phyloP scores from a whole-genome alignment of 1,140 invertebrate species.

The Chrysoperla carnea region DNA sequence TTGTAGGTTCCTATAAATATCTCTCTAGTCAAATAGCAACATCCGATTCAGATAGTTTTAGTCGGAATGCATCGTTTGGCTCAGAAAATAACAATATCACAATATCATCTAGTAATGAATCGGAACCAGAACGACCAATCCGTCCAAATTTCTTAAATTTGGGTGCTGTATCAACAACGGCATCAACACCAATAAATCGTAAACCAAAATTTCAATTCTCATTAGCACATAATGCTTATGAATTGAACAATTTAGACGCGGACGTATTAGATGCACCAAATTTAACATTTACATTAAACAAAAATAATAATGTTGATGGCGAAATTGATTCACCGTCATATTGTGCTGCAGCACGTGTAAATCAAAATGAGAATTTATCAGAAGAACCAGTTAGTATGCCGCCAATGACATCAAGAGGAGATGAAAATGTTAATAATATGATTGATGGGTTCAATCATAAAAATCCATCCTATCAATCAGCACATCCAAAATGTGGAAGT shows the following conservation, averaged over 20 bases:
- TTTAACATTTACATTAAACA: slow-evolving; percentile 16
- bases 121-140: slow-evolving; percentile 13
- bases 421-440: slow-evolving; percentile 13
- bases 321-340: not conserved
- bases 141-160: slow-evolving; percentile 32
- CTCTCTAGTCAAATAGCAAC: slow-evolving; percentile 7
- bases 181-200: slow-evolving; percentile 18
- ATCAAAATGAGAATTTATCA: slow-evolving; percentile 22
- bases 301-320: slow-evolving; percentile 10
- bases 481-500: slow-evolving; percentile 34
- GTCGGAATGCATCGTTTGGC: not conserved
- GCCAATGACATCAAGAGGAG: slow-evolving; percentile 22
- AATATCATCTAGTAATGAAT: slow-evolving; percentile 7
- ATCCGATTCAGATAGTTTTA: not conserved
- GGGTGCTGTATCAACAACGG: slow-evolving; percentile 19
- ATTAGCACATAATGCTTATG: slow-evolving; percentile 38
- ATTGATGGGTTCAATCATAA: slow-evolving; percentile 42
- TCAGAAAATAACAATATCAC: slow-evolving; percentile 11
- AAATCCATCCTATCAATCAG: slow-evolving; percentile 54
- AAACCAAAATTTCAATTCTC: slow-evolving; percentile 33
- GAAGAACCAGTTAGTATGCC: slow-evolving; percentile 35
- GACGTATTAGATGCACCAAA: slow-evolving; percentile 37
- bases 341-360: slow-evolving; percentile 11
- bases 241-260: slow-evolving; percentile 39
- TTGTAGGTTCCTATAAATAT: not conserved